Conservation (phyloP, 2,113 vertebrate genomes). For the Plestiodon gilberti region DNA sequence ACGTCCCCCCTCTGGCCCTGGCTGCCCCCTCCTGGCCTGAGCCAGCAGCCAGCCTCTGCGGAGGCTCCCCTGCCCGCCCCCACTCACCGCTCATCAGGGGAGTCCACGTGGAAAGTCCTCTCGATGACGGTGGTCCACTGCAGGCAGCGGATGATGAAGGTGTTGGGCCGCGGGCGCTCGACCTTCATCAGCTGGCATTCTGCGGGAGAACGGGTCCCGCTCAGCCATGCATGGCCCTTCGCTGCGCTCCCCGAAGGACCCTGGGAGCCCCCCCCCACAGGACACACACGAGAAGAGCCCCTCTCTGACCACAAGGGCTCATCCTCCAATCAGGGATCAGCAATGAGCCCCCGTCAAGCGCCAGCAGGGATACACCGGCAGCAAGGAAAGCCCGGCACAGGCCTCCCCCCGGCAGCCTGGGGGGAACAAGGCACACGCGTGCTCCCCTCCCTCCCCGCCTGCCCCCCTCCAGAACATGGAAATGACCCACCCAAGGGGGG, state of each 20-base stretch:
- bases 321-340: not conserved
- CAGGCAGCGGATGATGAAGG: slow-evolving; percentile 94
- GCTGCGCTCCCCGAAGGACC: no score
- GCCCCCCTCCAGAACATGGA: no score
- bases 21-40: no score
- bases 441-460: no score
- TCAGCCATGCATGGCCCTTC: no score
- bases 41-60: no score
- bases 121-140: slow-evolving; percentile 97
- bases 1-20: no score
- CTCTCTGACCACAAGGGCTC: not conserved
- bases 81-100: slow-evolving; percentile 87
- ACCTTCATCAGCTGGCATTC: slow-evolving; percentile 79
- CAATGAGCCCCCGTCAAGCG: not conserved
- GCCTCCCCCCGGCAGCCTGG: no score
- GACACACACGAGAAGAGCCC: no score
- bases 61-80: not conserved
- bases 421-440: no score
- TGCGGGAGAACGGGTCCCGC: no score
- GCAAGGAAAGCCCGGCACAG: not conserved
- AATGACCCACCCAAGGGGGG: not conserved
- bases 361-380: not conserved
- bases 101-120: slow-evolving; percentile 93
- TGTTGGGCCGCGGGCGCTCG: slow-evolving; percentile 90
- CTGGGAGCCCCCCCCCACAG: not conserved